Conservation (phyloP, 2,888 invertebrate genomes). For the Xylophagus ater region DNA sequence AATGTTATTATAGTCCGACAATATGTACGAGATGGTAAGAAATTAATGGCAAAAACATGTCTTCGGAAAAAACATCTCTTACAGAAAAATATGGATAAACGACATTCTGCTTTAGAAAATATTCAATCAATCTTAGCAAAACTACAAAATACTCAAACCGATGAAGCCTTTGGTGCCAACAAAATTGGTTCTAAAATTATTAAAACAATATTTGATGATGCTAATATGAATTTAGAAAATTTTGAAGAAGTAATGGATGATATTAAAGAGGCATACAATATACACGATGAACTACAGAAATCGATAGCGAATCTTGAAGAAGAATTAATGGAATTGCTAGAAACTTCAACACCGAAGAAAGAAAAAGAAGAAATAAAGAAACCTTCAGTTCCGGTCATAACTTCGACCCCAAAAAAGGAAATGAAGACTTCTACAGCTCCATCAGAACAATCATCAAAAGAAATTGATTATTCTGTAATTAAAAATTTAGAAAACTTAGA, state of each 20-base stretch:
- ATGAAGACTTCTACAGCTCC: background rate
- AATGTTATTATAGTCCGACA: conserved; percentile 42
- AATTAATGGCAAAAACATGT: conserved; percentile 46
- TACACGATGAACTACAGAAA: conserved; percentile 46
- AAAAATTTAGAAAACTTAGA: too few relatives aligned
- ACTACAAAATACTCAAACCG: conserved; percentile 47
- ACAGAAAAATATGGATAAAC: conserved; percentile 39
- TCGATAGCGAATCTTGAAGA: conserved; percentile 46
- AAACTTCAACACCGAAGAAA: conserved; percentile 16
- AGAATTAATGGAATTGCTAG: conserved; percentile 51
- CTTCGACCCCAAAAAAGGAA: too few relatives aligned
- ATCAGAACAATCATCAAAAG: conserved; percentile 4
- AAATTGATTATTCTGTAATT: too few relatives aligned
- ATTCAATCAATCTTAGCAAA: conserved; percentile 47
- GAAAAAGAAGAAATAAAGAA: too few relatives aligned
- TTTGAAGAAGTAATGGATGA: conserved; percentile 63
- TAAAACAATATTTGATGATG: conserved; percentile 50
- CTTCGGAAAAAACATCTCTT: conserved; percentile 33
- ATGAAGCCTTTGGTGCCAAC: conserved; percentile 46
- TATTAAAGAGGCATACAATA: conserved; percentile 44
- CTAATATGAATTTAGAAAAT: conserved; percentile 54
- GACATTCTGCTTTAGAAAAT: conserved; percentile 46
- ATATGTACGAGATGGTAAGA: conserved; percentile 45
- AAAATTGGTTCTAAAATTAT: conserved; percentile 58
- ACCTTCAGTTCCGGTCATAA: too few relatives aligned